A percentile compares a stretch with the other conserved stretches of the same genome.
Conservation (phyloP, 2,797 vertebrate species). For the Enteromius unitaeniatus region DNA sequence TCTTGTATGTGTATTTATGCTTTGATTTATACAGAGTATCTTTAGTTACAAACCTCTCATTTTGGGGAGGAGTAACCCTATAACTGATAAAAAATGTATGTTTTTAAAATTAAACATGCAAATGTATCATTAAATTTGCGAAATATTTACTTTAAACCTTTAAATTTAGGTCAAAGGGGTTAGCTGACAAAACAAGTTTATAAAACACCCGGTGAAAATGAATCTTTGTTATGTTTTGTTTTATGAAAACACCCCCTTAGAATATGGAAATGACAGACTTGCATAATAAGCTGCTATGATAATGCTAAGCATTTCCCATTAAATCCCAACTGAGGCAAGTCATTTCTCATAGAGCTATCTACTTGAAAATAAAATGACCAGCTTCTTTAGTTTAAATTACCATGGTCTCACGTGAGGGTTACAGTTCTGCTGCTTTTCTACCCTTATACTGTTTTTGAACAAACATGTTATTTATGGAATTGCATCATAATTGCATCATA, state of each 20-base stretch:
- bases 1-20: too few species aligned
- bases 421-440: neutral
- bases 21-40: too few species aligned
- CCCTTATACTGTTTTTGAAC: neutral
- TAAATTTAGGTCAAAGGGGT: too few species aligned
- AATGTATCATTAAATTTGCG: too few species aligned
- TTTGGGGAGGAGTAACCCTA: too few species aligned
- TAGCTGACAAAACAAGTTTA: too few species aligned
- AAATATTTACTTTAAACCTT: too few species aligned
- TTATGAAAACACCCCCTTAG: too few species aligned
- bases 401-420: neutral
- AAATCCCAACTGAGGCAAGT: neutral
- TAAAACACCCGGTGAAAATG: neutral
- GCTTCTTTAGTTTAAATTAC: neutral
- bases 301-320: neutral
- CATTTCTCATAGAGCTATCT: neutral
- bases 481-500: neutral
- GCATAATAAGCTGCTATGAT: neutral
- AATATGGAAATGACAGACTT: neutral
- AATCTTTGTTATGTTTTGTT: neutral
- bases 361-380: neutral
- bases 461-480: neutral
- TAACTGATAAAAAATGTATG: too few species aligned
- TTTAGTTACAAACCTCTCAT: too few species aligned
- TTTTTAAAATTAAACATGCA: too few species aligned